Percentiles rank a stretch among this genome's conserved stretches.
phyloP scores from a whole-genome alignment of 2,113 vertebrate genomes.

The Dicentrarchus labrax region DNA sequence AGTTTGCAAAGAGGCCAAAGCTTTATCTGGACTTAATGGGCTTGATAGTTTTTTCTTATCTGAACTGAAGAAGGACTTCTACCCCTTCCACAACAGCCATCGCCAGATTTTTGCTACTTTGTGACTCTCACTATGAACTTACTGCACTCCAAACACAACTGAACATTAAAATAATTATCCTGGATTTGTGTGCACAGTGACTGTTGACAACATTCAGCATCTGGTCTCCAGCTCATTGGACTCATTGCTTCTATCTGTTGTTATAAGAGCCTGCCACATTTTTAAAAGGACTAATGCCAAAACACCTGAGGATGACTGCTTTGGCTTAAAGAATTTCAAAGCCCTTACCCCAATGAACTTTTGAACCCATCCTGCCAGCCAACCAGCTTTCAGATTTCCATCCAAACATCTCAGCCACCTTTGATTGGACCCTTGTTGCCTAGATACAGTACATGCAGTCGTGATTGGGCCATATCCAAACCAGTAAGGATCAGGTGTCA shows the following conservation, averaged over 20 bases:
- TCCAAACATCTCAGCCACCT: conserved; percentile 87
- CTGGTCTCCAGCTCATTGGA: conserved; percentile 42
- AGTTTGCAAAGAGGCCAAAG: conserved; percentile 10
- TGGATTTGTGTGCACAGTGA: conserved; percentile 40
- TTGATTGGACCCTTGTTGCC: conserved; percentile 91
- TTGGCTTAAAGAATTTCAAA: conserved; percentile 51
- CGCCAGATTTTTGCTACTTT: conserved; percentile 20
- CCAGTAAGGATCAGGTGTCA: conserved; percentile 91
- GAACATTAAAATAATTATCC: conserved; percentile 26
- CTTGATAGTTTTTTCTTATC: background rate
- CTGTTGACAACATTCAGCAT: conserved; percentile 23
- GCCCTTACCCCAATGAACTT: conserved; percentile 60
- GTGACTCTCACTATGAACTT: conserved; percentile 19
- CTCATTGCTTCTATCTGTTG: conserved; percentile 7
- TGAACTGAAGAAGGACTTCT: conserved; percentile 35
- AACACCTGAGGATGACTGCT: conserved; percentile 48
- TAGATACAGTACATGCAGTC: conserved; percentile 90
- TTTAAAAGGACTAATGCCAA: conserved; percentile 57
- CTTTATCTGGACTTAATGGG: conserved; percentile 29
- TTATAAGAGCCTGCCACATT: conserved; percentile 16
- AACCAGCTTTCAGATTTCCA: conserved; percentile 85
- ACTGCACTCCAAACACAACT: conserved; percentile 10
- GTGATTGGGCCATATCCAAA: conserved; percentile 86
- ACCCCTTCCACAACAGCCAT: background rate
- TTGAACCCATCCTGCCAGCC: conserved; percentile 78